A percentile compares a stretch with the other conserved stretches of the same genome.
Conservation (phyloP, 2,113 vertebrate genomes). For the Ursus arctos region DNA sequence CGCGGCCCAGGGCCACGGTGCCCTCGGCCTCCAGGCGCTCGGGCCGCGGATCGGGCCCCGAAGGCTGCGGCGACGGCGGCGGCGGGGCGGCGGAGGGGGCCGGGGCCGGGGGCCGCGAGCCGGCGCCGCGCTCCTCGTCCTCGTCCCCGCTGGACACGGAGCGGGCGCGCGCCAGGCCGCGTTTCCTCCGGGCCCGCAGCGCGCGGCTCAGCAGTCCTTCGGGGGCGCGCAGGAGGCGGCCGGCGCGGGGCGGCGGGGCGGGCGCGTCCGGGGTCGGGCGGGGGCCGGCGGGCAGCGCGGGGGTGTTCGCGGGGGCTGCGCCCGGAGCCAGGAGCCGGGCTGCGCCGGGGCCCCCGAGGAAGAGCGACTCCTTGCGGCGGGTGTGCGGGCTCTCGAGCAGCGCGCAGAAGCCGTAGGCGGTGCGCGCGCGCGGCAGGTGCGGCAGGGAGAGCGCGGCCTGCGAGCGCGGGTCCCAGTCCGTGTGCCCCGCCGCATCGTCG, state of each 20-base stretch:
- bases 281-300: slow-evolving; percentile 90
- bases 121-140: slow-evolving; percentile 84
- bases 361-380: slow-evolving; percentile 93
- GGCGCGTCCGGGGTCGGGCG: background rate
- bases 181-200: slow-evolving; percentile 65
- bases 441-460: slow-evolving; percentile 93
- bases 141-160: slow-evolving; percentile 88
- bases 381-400: slow-evolving; percentile 95
- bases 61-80: slow-evolving; percentile 74
- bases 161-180: slow-evolving; percentile 88
- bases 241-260: background rate
- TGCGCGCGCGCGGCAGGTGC: slow-evolving; percentile 91
- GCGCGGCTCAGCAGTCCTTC: slow-evolving; percentile 87
- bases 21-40: slow-evolving; percentile 89
- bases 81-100: background rate
- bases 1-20: slow-evolving; percentile 88
- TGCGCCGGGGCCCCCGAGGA: slow-evolving; percentile 86
- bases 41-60: slow-evolving; percentile 76
- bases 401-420: slow-evolving; percentile 93
- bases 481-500: slow-evolving; percentile 51
- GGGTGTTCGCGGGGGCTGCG: background rate
- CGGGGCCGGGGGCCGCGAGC: background rate
- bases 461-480: slow-evolving; percentile 94
- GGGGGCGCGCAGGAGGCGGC: slow-evolving; percentile 82
- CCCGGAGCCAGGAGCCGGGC: slow-evolving; percentile 67